Conservation (phyloP, 2,888 invertebrate species). For the Folsomia manolachei region DNA sequence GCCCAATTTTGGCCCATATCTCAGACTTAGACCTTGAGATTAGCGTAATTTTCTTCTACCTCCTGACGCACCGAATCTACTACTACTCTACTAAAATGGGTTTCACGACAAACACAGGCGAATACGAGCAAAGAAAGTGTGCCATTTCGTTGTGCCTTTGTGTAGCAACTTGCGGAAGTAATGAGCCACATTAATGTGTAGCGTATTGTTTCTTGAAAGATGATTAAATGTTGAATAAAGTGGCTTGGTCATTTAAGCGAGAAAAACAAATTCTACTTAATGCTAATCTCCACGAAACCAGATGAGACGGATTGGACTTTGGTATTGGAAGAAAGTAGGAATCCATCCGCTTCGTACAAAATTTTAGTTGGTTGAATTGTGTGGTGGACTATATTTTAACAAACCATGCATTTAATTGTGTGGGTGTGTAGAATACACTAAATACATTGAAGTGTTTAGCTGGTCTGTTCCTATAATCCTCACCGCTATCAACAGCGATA, state of each 20-base stretch:
- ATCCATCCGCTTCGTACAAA: background rate
- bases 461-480: no score
- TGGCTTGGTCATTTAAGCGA: slow-evolving; percentile 44
- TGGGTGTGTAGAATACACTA: background rate
- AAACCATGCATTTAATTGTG: no score
- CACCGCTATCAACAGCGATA: background rate
- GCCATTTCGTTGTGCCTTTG: no score
- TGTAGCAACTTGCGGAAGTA: slow-evolving; percentile 42
- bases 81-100: background rate
- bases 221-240: slow-evolving; percentile 49
- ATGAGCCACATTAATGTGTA: slow-evolving; percentile 50
- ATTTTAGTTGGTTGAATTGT: background rate
- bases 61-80: no score
- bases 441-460: no score
- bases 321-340: background rate
- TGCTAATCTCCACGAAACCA: slow-evolving; percentile 27
- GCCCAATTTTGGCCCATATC: background rate
- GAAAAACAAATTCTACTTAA: slow-evolving; percentile 34
- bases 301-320: background rate
- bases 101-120: background rate
- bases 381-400: no score
- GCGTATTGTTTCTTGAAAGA: slow-evolving; percentile 50
- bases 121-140: background rate
- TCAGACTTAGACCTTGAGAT: background rate
- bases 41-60: background rate